phyloP scores from a whole-genome alignment of 2,888 invertebrate genomes.

The Embidobia sp. region DNA sequence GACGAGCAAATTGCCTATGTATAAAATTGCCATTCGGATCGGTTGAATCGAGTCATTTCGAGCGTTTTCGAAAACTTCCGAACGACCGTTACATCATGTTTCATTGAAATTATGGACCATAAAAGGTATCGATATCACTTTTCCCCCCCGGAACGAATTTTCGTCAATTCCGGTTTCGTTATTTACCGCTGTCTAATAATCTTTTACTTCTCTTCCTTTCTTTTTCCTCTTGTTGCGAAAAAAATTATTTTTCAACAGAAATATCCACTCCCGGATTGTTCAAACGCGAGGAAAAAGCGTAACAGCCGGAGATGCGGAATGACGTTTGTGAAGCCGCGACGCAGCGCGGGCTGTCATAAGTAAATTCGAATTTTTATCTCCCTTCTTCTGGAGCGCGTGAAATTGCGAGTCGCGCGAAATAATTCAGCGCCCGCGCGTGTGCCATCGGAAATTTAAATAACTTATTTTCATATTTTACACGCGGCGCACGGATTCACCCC shows the following conservation, averaged over 20 bases:
- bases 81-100: too few species aligned
- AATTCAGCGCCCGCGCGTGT: slow-evolving; percentile 3
- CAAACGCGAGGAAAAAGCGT: not conserved
- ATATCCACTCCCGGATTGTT: slow-evolving; percentile 19
- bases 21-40: too few species aligned
- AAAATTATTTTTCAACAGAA: slow-evolving; percentile 29
- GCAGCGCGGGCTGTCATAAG: slow-evolving; percentile 1
- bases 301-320: not conserved
- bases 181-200: too few species aligned
- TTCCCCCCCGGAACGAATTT: too few species aligned
- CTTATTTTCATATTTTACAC: slow-evolving; percentile 28
- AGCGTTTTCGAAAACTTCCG: too few species aligned
- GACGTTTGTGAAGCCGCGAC: slow-evolving; percentile 12
- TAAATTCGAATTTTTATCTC: slow-evolving; percentile 8
- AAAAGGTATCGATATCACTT: too few species aligned
- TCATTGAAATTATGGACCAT: too few species aligned
- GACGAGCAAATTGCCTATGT: too few species aligned
- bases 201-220: too few species aligned
- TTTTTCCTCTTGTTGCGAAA: slow-evolving; percentile 1
- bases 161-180: too few species aligned
- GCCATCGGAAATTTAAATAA: slow-evolving; percentile 18
- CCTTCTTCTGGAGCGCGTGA: not conserved
- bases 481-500: slow-evolving; percentile 9
- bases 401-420: slow-evolving; percentile 21
- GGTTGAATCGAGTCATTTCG: too few species aligned